These are phyloP conservation scores for Plecotus auritus DNA, from an alignment of 2,113 vertebrate genomes.

Conservation along the genomic window DNA sequence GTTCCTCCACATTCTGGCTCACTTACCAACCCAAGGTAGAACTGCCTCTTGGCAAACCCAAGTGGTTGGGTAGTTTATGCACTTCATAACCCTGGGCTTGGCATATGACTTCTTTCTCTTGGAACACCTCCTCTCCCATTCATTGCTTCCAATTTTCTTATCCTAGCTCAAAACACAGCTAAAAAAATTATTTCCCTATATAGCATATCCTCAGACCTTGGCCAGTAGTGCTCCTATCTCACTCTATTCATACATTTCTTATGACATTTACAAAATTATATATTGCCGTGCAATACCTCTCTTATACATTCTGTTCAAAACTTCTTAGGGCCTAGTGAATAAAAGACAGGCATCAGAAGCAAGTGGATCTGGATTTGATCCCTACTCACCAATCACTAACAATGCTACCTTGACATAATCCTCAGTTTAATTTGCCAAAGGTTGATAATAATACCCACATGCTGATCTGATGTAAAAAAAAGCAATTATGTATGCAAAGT, in stretches of 20 bases:
- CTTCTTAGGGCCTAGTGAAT: not conserved
- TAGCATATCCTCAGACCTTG: not conserved
- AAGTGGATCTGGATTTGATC: not conserved
- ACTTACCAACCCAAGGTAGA: not conserved
- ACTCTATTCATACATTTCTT: not conserved
- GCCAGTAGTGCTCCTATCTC: not conserved
- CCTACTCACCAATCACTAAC: not conserved
- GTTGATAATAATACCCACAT: not conserved
- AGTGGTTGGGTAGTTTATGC: not conserved
- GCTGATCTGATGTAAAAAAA: not conserved
- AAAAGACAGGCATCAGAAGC: not conserved
- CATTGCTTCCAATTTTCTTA: not conserved
- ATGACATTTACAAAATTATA: constrained; percentile 1
- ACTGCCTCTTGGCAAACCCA: not conserved
- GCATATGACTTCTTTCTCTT: not conserved
- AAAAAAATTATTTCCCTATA: not conserved
- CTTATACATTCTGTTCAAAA: not conserved
- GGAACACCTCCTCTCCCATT: not conserved
- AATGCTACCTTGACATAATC: not conserved
- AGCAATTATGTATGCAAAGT: not conserved
- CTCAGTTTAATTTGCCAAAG: not conserved
- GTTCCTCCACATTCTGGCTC: not conserved
- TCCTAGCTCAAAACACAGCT: not conserved
- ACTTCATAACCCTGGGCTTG: not conserved
- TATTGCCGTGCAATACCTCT: not conserved